Conservation (phyloP, 2,888 invertebrate genomes). For the Blera fallax region DNA sequence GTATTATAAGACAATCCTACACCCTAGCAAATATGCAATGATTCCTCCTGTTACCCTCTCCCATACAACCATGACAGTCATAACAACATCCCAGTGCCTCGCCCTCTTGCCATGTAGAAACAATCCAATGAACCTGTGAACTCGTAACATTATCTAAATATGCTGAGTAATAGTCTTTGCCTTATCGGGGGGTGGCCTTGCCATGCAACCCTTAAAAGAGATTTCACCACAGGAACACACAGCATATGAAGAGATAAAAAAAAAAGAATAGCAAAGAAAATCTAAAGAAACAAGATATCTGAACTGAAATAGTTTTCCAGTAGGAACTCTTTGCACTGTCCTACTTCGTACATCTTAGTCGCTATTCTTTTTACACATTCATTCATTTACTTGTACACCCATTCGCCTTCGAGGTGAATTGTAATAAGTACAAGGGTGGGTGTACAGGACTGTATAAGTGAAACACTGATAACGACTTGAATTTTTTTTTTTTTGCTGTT, state of each 20-base stretch:
- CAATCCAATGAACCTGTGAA: conserved; percentile 67
- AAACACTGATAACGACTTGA: conserved; percentile 68
- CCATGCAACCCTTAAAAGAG: background rate
- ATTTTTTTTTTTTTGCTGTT: conserved; percentile 1
- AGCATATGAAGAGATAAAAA: conserved; percentile 26
- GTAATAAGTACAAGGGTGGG: conserved; percentile 31
- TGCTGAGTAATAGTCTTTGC: conserved; percentile 55
- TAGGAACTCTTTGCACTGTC: background rate
- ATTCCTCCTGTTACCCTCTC: background rate
- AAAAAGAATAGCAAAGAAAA: conserved; percentile 23
- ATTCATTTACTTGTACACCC: conserved; percentile 22
- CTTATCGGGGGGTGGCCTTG: background rate
- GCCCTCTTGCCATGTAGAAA: background rate
- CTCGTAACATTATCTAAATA: conserved; percentile 63
- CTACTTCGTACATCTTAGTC: conserved; percentile 13
- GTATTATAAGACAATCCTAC: conserved; percentile 30
- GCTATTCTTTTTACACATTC: conserved; percentile 33
- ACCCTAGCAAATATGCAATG: background rate
- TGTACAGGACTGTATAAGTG: conserved; percentile 54
- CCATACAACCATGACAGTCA: background rate
- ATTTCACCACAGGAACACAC: background rate
- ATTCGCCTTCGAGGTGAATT: conserved; percentile 40
- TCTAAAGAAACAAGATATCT: conserved; percentile 51
- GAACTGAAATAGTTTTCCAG: conserved; percentile 51
- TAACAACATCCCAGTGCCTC: conserved; percentile 9